A percentile compares a stretch with the other conserved stretches of the same genome.
Evolutionary conservation across 2,888 invertebrate species (phyloP).

Genomic region (Alloplasta piceator): DNA sequence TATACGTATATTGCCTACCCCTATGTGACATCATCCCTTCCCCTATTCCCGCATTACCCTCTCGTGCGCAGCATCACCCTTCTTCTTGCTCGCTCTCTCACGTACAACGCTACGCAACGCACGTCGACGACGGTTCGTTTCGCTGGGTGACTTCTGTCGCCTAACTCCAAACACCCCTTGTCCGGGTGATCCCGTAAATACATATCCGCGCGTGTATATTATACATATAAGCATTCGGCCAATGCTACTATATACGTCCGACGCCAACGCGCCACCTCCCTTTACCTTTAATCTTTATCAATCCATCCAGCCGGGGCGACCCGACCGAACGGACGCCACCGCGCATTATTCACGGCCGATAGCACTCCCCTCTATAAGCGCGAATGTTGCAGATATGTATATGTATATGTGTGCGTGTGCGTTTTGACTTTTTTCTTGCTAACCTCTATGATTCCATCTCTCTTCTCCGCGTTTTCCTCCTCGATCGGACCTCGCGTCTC

Average conservation of each 20-base stretch:
- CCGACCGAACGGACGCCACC: conserved; percentile 76
- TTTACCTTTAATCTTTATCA: conserved; percentile 83
- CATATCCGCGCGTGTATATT: not conserved
- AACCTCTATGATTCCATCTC: conserved; percentile 8
- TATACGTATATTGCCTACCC: conserved; percentile 67
- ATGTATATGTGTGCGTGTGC: conserved; percentile 9
- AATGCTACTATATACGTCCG: conserved; percentile 10
- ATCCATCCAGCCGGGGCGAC: conserved; percentile 78
- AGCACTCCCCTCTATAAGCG: conserved; percentile 67
- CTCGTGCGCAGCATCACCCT: not conserved
- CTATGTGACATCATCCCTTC: conserved; percentile 81
- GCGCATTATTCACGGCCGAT: conserved; percentile 81
- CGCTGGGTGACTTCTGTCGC: conserved; percentile 83
- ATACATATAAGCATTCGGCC: conserved; percentile 13
- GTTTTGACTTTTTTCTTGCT: conserved; percentile 2
- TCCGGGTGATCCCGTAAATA: conserved; percentile 36
- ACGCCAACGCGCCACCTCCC: conserved; percentile 67
- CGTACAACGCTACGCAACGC: conserved; percentile 49
- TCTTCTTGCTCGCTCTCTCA: conserved; percentile 6
- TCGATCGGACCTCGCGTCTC: not conserved
- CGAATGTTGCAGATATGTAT: not conserved
- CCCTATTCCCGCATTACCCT: conserved; percentile 21
- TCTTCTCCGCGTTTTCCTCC: not conserved
- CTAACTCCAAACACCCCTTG: conserved; percentile 77
- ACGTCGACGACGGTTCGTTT: conserved; percentile 77